Percentiles rank a stretch among this genome's conserved stretches.
These are phyloP conservation scores for Periophthalmodon schlosseri DNA, from an alignment of 2,113 vertebrate genomes.

Conservation along the genomic window DNA sequence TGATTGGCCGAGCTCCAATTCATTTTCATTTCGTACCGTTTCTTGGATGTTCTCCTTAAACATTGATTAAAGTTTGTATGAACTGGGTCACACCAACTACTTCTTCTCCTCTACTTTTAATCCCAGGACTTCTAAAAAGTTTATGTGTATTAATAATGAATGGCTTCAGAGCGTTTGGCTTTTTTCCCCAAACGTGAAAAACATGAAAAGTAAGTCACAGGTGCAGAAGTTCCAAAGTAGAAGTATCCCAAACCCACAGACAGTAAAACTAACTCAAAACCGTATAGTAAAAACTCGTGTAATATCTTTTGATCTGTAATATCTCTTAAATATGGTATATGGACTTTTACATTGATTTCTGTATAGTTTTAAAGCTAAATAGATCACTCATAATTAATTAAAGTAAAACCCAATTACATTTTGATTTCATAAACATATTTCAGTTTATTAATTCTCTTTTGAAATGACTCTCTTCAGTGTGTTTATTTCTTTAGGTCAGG, in stretches of 20 bases:
- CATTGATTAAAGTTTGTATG: neutral
- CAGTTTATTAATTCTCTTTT: neutral
- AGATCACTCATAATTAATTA: neutral
- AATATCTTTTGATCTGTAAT: too few species aligned
- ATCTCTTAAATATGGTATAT: neutral
- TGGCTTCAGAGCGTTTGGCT: neutral
- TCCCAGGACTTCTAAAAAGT: neutral
- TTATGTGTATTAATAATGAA: constrained; percentile 1
- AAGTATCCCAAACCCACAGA: too few species aligned
- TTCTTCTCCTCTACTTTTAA: neutral
- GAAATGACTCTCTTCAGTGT: neutral
- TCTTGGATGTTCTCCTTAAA: neutral
- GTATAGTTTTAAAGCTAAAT: neutral
- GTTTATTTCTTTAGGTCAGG: too few species aligned
- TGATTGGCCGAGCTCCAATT: neutral
- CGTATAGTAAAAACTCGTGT: too few species aligned
- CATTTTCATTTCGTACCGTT: neutral
- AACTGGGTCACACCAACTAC: neutral
- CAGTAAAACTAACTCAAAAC: too few species aligned
- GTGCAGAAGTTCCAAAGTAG: neutral
- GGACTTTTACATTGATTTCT: neutral
- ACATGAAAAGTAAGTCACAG: neutral
- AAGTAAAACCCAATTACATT: neutral
- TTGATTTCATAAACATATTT: neutral
- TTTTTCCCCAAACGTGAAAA: neutral